Evolutionary conservation across 2,888 invertebrate genomes (phyloP), one percentile per base, ranked within the genome.

Genomic region (Neria commutata): DNA sequence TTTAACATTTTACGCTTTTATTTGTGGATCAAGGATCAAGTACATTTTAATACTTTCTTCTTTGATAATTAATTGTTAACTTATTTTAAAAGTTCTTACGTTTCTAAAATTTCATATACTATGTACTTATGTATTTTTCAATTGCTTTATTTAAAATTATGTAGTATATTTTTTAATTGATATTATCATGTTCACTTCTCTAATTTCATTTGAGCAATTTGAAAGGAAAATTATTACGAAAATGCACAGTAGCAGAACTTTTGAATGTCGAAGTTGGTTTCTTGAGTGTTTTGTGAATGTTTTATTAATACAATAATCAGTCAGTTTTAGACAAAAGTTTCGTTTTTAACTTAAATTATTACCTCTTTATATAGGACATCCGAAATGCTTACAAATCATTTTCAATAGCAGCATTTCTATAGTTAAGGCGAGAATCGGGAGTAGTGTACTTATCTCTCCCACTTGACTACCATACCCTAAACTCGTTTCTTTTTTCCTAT

Each of bases 11-110:
- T n/a, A n/a, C n/a, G n/a, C n/a, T n/a, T n/a, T n/a, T n/a, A n/a
- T n/a, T n/a, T n/a, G n/a, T n/a, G n/a, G n/a, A n/a, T n/a, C n/a
- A n/a, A n/a, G n/a, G n/a, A 17, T 42, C 42, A 19, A 42, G 42
- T 42, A 42, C 21, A 42, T 42, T 42, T 17, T 42, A 42, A 42
- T 42, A 42, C 42, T 42, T 42, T 42, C 14, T 42, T 5, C 21
- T 37, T 37, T 37, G 8, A 14, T 14, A 37, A 42, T 5, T 42
- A 6, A 19, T 5, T 19, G 4, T 19, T 42, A 19, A 42, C 17
- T 21, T 42, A 42, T 19, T 3, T 19, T 5, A 19, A 14, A 42
- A 19, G 17, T 19, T 42, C 5, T 11, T 21, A 14, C 21, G 17
- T 6, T 42, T 42, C 17, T 42, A 42, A 42, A 42, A 19, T 17